Evolutionary conservation across 2,113 vertebrate species (phyloP), one percentile per base, ranked within the genome.

Genomic region (Vulpes ferrilata): DNA sequence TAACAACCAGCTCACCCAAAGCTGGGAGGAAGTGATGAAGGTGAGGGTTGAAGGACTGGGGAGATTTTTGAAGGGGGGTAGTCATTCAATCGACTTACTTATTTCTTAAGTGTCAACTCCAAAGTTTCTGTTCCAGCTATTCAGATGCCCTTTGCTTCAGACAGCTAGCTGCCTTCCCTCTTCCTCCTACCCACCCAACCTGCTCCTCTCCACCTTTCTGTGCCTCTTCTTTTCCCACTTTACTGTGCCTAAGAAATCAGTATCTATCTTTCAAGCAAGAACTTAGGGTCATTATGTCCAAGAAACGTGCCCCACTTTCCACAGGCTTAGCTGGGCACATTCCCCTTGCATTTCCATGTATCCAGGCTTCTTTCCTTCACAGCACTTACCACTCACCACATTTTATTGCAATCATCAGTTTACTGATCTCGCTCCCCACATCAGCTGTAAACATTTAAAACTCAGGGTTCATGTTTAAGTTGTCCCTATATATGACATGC

Each of bases 401-500:
- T 53, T 89, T 95, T 35, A 90, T 55, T 74, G 32, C 19, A 48
- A 55, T 64, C 51, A 69, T 93, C 74, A 73, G n/a, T 57, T 94
- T 92, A 73, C 73, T 74, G 69, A 60, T 78, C 48, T 65, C 17
- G 23, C 32, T 88, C 78, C 51, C 11, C 53, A 87, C 30, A 59
- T 95, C 76, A 89, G 23, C 4, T 65, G 5, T 35, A 80, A 55
- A 71, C 64, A 55, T 20, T 90, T 92, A 71, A 43, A 92, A 95
- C 81, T 88, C 79, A 48, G 51, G 38, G 78, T 67, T 87, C 87
- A 11, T 57, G 38, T 91, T 62, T 32, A 59, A 84, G 67, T 96
- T 92, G 57, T 83, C 81, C 67, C 83, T 84, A 59, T 64, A 76
- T 7, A 25, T 48, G 53, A 23, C 4, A 2, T 84, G 30, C 59